These are phyloP conservation scores for Sminthurinus signatus DNA, from an alignment of 1,140 invertebrate species.

Conservation along the genomic window DNA sequence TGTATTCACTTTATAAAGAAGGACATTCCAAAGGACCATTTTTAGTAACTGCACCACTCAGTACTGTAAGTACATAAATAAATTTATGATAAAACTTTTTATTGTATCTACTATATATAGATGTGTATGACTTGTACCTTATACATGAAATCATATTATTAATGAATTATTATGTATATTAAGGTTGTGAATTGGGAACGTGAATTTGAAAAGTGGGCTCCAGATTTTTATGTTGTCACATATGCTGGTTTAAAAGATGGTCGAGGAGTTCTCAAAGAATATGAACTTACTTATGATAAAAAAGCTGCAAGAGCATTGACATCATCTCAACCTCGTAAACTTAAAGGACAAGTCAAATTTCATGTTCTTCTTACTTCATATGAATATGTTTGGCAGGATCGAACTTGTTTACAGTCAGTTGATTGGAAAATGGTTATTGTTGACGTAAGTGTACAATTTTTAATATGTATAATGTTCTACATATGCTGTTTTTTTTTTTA, in stretches of 20 bases:
- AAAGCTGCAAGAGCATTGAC: slow-evolving; percentile 53
- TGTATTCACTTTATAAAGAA: slow-evolving; percentile 97
- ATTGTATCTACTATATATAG: too few species aligned
- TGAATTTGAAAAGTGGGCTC: slow-evolving; percentile 8
- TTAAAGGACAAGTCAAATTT: slow-evolving; percentile 82
- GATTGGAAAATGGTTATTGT: slow-evolving; percentile 98
- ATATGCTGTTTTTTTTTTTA: too few species aligned
- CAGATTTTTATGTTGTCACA: slow-evolving; percentile 51
- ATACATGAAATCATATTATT: too few species aligned
- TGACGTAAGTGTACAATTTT: slow-evolving; percentile 98
- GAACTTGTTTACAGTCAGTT: slow-evolving; percentile 92
- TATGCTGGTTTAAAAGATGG: slow-evolving; percentile 98
- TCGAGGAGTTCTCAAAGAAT: slow-evolving; percentile 87
- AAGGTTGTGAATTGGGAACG: slow-evolving; percentile 11
- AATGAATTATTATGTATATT: too few species aligned
- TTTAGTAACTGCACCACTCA: slow-evolving; percentile 50
- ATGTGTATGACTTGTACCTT: too few species aligned
- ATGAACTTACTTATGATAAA: slow-evolving; percentile 79
- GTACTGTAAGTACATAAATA: too few species aligned
- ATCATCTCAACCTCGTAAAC: too few species aligned
- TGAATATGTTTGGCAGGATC: slow-evolving; percentile 95
- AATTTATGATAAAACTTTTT: too few species aligned
- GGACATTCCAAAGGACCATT: slow-evolving; percentile 99
- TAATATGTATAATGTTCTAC: too few species aligned
- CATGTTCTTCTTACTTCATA: slow-evolving; percentile 97